Base-by-base conservation (phyloP, 2,888 invertebrate genomes). In the Cyclophora albipunctata region DNA sequence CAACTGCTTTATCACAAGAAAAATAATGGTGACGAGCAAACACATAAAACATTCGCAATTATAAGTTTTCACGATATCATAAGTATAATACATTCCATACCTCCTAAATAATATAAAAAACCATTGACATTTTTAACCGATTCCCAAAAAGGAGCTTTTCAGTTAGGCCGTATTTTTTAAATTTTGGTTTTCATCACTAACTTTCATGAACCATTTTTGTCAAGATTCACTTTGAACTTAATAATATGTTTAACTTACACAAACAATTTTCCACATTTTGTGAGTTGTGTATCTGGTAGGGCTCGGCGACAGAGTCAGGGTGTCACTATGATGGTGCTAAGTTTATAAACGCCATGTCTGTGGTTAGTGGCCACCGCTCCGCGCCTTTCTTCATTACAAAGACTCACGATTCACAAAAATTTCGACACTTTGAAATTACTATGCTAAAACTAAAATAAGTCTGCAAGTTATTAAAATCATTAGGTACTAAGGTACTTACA, bases 251-350 rank as follows among this genome's bases (percentile, higher is more conserved):
- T 33, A 47, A 78, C 84, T 82, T 58, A 84, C 82, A 60, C 73
- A 79, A 66, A 77, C 63, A 60, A 80, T 71, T 57, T 73, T 73
- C 77, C 78, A 82, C 84, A 84, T 83, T 67, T 70, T 67, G 45
- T 33, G 48, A 49, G 35, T 49, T 33, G 52, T 54, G 66, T 57
- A 64, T 62, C 60, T 54, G 43, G 56, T 56, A 58, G 59, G 61
- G 57, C 60, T 60, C 57, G 62, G 59, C 50, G 62, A 53, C 55
- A 64, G 65, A 64, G 74, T 67, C 77, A 70, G 70, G 64, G 53
- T 59, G 59, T 52, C 62, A 61, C 55, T 53, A 57, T 64, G 55
- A 62, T 57, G 59, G 55, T 61, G 52, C 69, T 60, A 63, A 50
- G 73, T 75, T 75, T 85, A 75, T 84, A 85, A 80, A 75, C 60